Evolutionary conservation across 1,140 invertebrate genomes (phyloP).

Genomic region (Chironomus striatipennis): DNA sequence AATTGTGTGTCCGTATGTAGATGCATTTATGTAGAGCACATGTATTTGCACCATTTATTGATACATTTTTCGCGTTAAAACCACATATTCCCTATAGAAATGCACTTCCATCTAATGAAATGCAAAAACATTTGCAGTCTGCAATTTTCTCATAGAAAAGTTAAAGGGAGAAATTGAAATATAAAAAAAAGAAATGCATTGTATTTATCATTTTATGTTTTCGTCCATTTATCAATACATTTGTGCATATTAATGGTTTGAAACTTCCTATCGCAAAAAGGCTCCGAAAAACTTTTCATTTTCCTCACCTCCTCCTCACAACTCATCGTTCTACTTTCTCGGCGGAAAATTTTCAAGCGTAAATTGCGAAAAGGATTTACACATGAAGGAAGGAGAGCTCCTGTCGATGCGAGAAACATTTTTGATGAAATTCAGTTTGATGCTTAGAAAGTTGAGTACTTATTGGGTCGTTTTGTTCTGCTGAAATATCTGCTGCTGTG

Average conservation of each 20-base stretch:
- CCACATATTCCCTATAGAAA: background rate
- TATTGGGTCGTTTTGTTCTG: no score
- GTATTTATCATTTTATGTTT: background rate
- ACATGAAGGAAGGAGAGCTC: no score
- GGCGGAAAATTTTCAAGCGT: no score
- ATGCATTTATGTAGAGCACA: no score
- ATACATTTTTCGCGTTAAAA: background rate
- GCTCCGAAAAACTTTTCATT: background rate
- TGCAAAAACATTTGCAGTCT: background rate
- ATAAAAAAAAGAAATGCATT: background rate
- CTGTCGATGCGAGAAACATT: no score
- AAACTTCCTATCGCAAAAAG: background rate
- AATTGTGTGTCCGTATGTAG: no score
- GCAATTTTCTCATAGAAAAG: slow-evolving; percentile 19
- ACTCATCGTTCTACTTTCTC: no score
- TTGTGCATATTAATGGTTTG: background rate
- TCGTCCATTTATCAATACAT: background rate
- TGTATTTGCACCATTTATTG: background rate
- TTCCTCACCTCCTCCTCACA: background rate
- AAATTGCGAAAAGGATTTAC: no score
- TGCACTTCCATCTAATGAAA: slow-evolving; percentile 12
- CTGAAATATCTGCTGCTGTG: no score
- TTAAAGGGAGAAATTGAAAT: background rate
- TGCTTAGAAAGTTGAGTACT: no score
- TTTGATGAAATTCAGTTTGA: no score